Base-by-base conservation (phyloP, 2,888 invertebrate species). In the Archips xylosteana region DNA sequence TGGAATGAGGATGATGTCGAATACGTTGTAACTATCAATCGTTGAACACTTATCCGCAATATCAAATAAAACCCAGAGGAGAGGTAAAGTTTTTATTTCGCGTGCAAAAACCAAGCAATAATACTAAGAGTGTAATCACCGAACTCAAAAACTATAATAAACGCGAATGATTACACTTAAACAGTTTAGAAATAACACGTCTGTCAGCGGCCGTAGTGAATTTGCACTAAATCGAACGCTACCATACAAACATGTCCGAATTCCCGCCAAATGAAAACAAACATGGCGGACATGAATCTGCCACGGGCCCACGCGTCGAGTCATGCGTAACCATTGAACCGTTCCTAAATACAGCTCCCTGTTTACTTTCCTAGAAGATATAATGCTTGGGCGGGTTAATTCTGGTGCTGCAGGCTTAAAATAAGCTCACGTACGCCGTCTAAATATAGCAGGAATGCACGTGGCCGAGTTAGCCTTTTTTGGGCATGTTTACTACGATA, bases 141-240 rank as follows among this genome's bases (percentile, higher is more conserved):
- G 76, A 77, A 80, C 78, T 78, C 79, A 76, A 79, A 82, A 81
- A 81, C 80, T 78, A 74, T 79, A 81, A 80, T 74, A 76, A 82
- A 79, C 75, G 63, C 68, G 77, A 82, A 84, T 78, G 75, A 77
- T 83, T 86, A 82, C 83, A 82, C 76, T 82, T 78, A 77, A 80
- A 75, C 70, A 75, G 76, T 54, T 76, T 80, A 78, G 78, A 82
- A 86, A 87, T 81, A 90, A 84, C 85, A 82, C 75, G 80, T 88
- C 89, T 89, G 85, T 94, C 92, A 92, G 88, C 92, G 90, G 65
- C 61, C 77, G 76, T 85, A 90, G 90, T 88, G 90, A 89, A 94
- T 93, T 89, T 91, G 86, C 89, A 84, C 83, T 90, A 90, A 91
- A 91, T 91, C 81, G 88, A 85, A 82, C 81, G 81, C 86, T 83